Percentiles rank a stretch among this genome's conserved stretches.
Conservation (phyloP, 2,113 vertebrate species). For the Silurus meridionalis region DNA sequence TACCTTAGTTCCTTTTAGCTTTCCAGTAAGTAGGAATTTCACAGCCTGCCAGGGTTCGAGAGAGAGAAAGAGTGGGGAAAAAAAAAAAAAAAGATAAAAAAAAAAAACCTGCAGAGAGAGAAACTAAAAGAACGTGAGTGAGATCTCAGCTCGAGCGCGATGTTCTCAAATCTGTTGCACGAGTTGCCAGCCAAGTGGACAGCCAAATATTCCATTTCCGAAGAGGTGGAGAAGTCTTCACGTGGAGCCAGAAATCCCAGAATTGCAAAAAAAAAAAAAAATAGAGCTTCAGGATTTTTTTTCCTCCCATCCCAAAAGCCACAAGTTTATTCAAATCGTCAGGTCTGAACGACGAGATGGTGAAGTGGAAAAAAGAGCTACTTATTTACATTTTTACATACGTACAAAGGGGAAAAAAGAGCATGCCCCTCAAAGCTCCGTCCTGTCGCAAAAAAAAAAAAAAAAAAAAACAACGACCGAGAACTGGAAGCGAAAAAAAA, state of each 20-base stretch:
- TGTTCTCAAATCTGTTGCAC: conserved; percentile 44
- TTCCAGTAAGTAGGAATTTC: conserved; percentile 44
- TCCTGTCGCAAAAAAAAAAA: conserved; percentile 32
- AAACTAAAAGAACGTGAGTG: not conserved
- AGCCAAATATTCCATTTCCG: conserved; percentile 56
- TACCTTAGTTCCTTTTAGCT: conserved; percentile 47
- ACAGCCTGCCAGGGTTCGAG: conserved; percentile 11
- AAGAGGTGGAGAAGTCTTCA: conserved; percentile 45
- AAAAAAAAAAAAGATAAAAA: not conserved
- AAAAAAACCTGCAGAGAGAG: conserved; percentile 28
- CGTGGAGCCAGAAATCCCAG: conserved; percentile 37
- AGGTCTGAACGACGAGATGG: conserved; percentile 34
- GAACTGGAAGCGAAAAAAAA: too few relatives aligned
- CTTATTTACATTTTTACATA: conserved; percentile 47
- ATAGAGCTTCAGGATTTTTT: conserved; percentile 36
- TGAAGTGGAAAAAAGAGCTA: conserved; percentile 41
- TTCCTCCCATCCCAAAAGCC: conserved; percentile 13
- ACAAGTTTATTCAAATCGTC: not conserved
- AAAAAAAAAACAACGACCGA: not conserved
- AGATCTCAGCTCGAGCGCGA: conserved; percentile 40
- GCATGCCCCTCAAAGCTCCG: conserved; percentile 42
- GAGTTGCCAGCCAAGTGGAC: conserved; percentile 48
- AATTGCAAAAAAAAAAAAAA: conserved; percentile 40
- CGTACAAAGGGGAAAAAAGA: conserved; percentile 33
- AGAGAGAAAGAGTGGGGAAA: not conserved